A percentile compares a stretch with the other conserved stretches of the same genome.
Evolutionary conservation across 2,797 vertebrate genomes (phyloP).

Genomic region (Eidolon dupreanum): DNA sequence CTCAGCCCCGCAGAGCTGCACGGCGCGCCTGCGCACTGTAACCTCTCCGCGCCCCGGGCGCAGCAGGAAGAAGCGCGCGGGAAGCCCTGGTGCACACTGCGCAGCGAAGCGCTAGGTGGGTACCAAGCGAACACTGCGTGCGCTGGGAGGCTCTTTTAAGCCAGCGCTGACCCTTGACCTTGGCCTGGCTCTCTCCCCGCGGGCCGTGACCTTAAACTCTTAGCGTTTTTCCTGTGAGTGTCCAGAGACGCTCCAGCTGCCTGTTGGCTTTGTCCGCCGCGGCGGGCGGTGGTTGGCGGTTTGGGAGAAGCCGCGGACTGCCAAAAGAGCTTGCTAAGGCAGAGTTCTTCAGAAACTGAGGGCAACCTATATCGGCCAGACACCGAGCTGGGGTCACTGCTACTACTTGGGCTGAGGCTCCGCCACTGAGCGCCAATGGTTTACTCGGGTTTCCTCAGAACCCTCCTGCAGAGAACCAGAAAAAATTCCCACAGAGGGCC

Average conservation of each 20-base stretch:
- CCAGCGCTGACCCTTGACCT: background rate
- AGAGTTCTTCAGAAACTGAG: constrained; percentile 60
- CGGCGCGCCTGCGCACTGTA: background rate
- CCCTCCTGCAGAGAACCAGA: background rate
- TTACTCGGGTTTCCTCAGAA: background rate
- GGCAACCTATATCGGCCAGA: background rate
- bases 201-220: background rate
- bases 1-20: background rate
- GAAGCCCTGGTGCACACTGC: rapidly evolving
- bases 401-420: background rate
- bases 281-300: background rate
- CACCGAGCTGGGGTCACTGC: background rate
- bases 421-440: background rate
- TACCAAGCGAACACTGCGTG: rapidly evolving
- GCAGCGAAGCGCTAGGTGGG: background rate
- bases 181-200: background rate
- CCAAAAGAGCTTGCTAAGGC: background rate
- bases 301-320: background rate
- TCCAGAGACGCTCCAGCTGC: constrained; percentile 47
- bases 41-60: background rate
- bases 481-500: background rate
- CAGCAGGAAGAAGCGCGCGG: rapidly evolving
- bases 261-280: background rate
- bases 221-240: background rate
- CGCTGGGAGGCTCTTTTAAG: background rate